These are phyloP conservation scores for Apistogramma diplotaenia DNA, from an alignment of 2,113 vertebrate genomes.

Conservation along the genomic window DNA sequence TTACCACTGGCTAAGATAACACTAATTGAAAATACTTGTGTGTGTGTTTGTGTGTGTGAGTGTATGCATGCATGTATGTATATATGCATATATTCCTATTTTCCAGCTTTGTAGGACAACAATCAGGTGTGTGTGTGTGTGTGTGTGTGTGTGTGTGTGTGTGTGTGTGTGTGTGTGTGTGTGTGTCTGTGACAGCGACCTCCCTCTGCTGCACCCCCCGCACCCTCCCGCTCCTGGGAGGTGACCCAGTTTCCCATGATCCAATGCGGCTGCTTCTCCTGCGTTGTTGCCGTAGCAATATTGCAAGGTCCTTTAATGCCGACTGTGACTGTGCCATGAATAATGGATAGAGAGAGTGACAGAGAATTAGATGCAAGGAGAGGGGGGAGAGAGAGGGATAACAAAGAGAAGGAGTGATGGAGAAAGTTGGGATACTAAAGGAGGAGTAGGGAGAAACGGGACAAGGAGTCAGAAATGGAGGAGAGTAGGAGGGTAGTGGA, in stretches of 20 bases:
- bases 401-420: neutral
- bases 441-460: neutral
- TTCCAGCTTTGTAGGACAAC: conserved; percentile 54
- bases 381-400: neutral
- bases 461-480: neutral
- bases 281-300: conserved; percentile 65
- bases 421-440: neutral
- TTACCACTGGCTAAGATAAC: neutral
- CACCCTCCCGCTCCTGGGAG: conserved; percentile 71
- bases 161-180: neutral
- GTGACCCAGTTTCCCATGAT: conserved; percentile 81
- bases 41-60: too few species aligned
- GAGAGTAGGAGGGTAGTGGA: neutral
- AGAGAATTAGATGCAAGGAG: conserved; percentile 40
- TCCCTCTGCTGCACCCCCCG: conserved; percentile 41
- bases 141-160: conserved; percentile 9
- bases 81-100: neutral
- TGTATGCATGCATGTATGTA: neutral
- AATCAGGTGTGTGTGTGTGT: conserved; percentile 49
- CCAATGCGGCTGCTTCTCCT: conserved; percentile 63
- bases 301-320: conserved; percentile 62
- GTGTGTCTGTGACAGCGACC: conserved; percentile 37
- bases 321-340: conserved; percentile 73
- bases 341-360: conserved; percentile 73
- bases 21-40: neutral